phyloP scores from a whole-genome alignment of 2,888 invertebrate species.

The Molanna angustata region DNA sequence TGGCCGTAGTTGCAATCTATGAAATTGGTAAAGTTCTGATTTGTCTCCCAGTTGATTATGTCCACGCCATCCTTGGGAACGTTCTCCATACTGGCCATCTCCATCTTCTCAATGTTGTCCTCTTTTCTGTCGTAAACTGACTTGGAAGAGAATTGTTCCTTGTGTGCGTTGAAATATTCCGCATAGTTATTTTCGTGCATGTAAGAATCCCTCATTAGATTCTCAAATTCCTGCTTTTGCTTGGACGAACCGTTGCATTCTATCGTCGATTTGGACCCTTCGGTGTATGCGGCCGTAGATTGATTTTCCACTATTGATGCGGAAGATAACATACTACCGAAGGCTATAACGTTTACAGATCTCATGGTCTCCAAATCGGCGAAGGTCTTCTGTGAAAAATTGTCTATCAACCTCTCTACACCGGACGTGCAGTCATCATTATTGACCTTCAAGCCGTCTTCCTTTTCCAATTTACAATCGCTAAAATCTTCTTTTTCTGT shows the following conservation, averaged over 20 bases:
- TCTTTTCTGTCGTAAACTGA: constrained; percentile 34
- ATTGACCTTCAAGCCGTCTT: constrained; percentile 44
- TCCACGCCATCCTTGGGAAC: constrained; percentile 36
- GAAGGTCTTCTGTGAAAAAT: constrained; percentile 12
- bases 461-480: constrained; percentile 37
- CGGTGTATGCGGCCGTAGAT: constrained; percentile 1
- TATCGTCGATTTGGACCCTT: constrained; percentile 5
- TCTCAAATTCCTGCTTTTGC: constrained; percentile 48
- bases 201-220: constrained; percentile 52
- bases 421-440: constrained; percentile 32
- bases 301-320: constrained; percentile 3
- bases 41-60: constrained; percentile 49
- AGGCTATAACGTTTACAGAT: constrained; percentile 48
- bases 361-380: constrained; percentile 43
- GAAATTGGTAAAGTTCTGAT: constrained; percentile 49
- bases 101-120: constrained; percentile 41
- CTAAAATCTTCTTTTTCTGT: constrained; percentile 38
- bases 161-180: constrained; percentile 51
- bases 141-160: constrained; percentile 45
- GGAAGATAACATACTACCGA: constrained; percentile 41
- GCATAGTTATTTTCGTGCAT: too few species aligned
- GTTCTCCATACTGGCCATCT: constrained; percentile 14
- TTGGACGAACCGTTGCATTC: constrained; percentile 40
- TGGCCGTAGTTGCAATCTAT: constrained; percentile 47
- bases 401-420: constrained; percentile 31